Evolutionary conservation across 2,797 vertebrate genomes (phyloP).

Genomic region (Rhodeus uyekii): DNA sequence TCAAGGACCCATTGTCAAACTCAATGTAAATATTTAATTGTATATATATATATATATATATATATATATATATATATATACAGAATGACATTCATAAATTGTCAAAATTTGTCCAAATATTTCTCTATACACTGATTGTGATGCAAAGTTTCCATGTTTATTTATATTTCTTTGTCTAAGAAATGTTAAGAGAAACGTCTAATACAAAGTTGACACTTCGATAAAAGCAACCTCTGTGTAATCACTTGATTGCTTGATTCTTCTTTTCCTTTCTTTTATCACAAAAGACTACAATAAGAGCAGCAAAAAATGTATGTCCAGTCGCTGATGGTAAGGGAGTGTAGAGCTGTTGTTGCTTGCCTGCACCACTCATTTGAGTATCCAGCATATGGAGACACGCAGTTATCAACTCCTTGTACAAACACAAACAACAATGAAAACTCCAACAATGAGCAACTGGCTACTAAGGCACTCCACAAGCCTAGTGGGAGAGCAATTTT

Average conservation of each 20-base stretch:
- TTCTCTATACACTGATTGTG: background rate
- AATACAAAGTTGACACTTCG: too few relatives aligned
- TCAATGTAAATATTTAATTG: too few relatives aligned
- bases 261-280: background rate
- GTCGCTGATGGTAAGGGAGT: background rate
- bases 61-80: too few relatives aligned
- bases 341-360: conserved; percentile 10
- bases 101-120: background rate
- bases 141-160: background rate
- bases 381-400: background rate
- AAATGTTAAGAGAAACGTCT: background rate
- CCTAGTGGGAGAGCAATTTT: background rate
- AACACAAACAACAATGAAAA: background rate
- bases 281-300: background rate
- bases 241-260: background rate
- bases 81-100: background rate
- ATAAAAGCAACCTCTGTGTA: background rate
- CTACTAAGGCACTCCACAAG: background rate
- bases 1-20: too few relatives aligned
- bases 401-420: conserved; percentile 30
- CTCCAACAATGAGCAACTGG: background rate
- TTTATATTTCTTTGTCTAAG: background rate
- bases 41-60: too few relatives aligned
- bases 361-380: conserved; percentile 26
- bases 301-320: background rate